Base-by-base conservation (phyloP, 2,888 invertebrate genomes). In the Loripinus fragilis region DNA sequence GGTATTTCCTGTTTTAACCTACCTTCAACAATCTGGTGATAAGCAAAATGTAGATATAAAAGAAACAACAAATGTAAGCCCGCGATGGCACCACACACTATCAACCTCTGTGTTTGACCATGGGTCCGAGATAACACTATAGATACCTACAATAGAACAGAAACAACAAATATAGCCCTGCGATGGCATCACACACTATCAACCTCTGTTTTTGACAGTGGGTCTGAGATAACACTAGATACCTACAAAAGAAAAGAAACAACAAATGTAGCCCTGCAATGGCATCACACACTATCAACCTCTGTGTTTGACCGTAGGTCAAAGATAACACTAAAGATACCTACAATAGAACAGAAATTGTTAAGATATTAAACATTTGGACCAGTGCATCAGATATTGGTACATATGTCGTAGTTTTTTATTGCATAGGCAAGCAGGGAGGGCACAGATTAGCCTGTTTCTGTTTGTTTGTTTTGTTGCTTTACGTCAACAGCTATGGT, bases 11-110 rank as follows among this genome's bases (percentile, higher is more conserved):
- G n/a, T n/a, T n/a, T n/a, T n/a, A n/a, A 72, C 81, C 79, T 73
- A 92, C 93, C 93, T 91, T 93, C 92, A 35, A 94, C 94, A 80
- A 94, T 92, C 71, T 93, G 91, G 85, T 94, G 94, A 89, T 94
- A 94, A 17, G 94, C 94, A 88, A 94, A 94, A 87, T 94, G 94
- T 64, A 94, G 88, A 86, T 94, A 94, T n/a, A 94, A 87, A 45
- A 94, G 90, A 80, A 94, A 94, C 12, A 93, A 81, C 30, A 94
- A 88, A 84, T 94, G 94, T 17, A 94, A 75, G 7, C 88, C 85
- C 8, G 92, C 90, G 0, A 94, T 88, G 20, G 87, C 78, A 7
- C 89, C 88, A 74, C 91, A 89, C 15, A 94, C 87, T 64, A 93
- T 87, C 76, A 94, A 78, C 66, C 92, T 90, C 86, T 94, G 93